Percentiles rank a stretch among this genome's conserved stretches.
Evolutionary conservation across 2,797 vertebrate species (phyloP).

Genomic region (Bradypus variegatus): DNA sequence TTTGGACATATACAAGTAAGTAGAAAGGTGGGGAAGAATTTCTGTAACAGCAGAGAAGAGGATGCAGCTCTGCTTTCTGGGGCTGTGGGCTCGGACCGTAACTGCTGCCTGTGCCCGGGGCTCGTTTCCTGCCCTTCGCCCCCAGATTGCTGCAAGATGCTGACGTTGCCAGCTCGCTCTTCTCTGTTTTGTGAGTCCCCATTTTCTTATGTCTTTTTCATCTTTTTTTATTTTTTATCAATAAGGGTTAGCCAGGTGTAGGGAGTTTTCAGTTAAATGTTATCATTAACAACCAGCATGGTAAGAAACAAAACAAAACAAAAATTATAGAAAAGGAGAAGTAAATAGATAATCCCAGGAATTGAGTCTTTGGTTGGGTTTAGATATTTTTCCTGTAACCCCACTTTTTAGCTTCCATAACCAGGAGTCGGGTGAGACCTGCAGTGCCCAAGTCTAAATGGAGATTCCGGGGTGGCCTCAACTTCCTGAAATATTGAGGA

Average conservation of each 20-base stretch:
- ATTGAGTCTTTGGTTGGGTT: background rate
- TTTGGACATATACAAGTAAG: background rate
- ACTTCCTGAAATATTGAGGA: background rate
- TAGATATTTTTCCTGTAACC: too few species aligned
- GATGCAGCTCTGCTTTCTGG: too few species aligned
- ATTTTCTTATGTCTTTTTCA: background rate
- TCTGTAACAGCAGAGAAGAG: background rate
- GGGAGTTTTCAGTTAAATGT: background rate
- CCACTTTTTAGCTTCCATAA: background rate
- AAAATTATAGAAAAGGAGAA: background rate
- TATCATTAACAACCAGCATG: background rate
- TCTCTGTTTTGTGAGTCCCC: background rate
- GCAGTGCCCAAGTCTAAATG: background rate
- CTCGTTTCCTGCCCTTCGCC: too few species aligned
- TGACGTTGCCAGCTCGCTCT: background rate
- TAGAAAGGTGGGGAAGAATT: background rate
- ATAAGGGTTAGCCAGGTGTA: background rate
- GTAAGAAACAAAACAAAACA: background rate
- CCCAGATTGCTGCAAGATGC: too few species aligned
- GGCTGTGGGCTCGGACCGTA: too few species aligned
- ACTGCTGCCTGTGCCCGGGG: too few species aligned
- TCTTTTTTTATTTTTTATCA: background rate
- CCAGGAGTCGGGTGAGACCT: too few species aligned
- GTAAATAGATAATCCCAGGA: background rate
- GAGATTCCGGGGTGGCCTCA: background rate